Evolutionary conservation across 2,113 vertebrate species (phyloP), one percentile per base, ranked within the genome.

Genomic region (Pica pica): DNA sequence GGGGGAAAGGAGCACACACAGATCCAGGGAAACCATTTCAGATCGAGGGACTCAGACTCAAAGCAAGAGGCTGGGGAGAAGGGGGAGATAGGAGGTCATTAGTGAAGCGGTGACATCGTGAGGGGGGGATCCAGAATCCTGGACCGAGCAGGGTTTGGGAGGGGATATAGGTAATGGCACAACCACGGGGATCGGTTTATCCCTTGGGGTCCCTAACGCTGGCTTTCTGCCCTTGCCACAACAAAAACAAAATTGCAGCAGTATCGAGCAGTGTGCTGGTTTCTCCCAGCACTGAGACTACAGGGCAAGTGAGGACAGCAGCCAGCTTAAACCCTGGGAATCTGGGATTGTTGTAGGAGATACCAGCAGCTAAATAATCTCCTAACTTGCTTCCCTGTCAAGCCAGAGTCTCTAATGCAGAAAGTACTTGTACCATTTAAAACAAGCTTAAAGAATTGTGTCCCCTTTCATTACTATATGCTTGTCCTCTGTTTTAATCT

Each of bases 291-390:
- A 13, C 37, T 57, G 69, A 81, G 61, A 55, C 53, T 37, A 15
- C 74, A 74, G 87, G 93, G 87, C 91, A 93, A 83, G 75, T 59
- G 63, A 93, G 85, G 92, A 94, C 92, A 96, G 52, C 71, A 95
- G 33, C 28, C 59, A 55, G 82, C 12, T 94, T 91, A 91, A 95
- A 90, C 8, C 59, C 67, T 44, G 68, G 59, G 59, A 90, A 95
- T 65, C 42, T 76, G 84, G 87, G 70, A 76, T 59, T 96, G 78
- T 4, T 52, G 16, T 23, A 30, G 61, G 77, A 83, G 9, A 52
- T 21, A 52, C 21, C 42, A 93, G 57, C 46, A n/a, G 33, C 46
- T 90, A 46, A 93, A 74, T 87, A 87, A 94, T 87, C 78, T 67
- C 80, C 59, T 73, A 24, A 79, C 5, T 90, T 81, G 27, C 22